These are phyloP conservation scores for Tinea pellionella DNA, from an alignment of 2,888 invertebrate genomes.

Conservation along the genomic window DNA sequence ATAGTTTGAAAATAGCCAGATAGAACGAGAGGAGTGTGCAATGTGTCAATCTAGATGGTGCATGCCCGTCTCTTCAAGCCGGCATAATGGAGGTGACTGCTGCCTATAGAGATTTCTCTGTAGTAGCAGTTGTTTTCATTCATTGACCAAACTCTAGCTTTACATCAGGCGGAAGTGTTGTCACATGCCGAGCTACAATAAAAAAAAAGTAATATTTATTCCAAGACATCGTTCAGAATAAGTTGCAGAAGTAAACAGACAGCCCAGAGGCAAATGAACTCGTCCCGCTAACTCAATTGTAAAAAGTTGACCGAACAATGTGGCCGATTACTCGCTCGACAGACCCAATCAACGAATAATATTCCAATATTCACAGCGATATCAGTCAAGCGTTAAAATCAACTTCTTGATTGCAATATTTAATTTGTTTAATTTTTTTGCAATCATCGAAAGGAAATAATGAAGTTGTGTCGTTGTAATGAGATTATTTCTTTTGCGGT, in stretches of 20 bases:
- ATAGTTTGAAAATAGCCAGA: too few relatives aligned
- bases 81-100: too few relatives aligned
- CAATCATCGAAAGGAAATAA: conserved; percentile 2
- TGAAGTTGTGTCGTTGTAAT: not conserved
- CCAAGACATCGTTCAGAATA: not conserved
- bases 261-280: conserved; percentile 44
- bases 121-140: not conserved
- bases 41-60: too few relatives aligned
- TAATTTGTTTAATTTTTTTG: conserved; percentile 43
- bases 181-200: not conserved
- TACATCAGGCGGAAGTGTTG: too few relatives aligned
- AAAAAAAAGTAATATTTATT: not conserved
- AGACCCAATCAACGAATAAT: conserved; percentile 36
- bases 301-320: conserved; percentile 40
- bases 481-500: not conserved
- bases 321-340: conserved; percentile 40
- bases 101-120: too few relatives aligned
- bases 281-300: conserved; percentile 40
- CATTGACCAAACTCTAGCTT: too few relatives aligned
- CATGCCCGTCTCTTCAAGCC: too few relatives aligned
- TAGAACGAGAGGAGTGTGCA: too few relatives aligned
- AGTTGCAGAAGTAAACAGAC: not conserved
- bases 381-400: conserved; percentile 32
- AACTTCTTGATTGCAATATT: conserved; percentile 53
- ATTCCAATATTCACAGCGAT: conserved; percentile 36